These are phyloP conservation scores for Galleria mellonella DNA, from an alignment of 1,140 invertebrate species.

Conservation along the genomic window DNA sequence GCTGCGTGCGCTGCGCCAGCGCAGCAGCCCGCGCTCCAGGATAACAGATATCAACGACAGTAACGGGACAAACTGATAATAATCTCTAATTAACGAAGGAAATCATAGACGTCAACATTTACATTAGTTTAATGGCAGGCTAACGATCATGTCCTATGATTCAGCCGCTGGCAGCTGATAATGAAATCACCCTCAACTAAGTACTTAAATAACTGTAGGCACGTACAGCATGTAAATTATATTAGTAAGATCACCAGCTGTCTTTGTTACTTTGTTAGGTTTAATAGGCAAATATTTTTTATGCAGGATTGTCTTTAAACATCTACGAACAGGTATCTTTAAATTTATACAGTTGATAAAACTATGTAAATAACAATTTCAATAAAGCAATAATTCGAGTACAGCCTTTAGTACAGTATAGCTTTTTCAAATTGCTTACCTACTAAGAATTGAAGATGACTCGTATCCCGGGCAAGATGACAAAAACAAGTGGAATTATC, in stretches of 20 bases:
- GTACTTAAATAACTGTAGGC: background rate
- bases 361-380: no score
- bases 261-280: no score
- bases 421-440: no score
- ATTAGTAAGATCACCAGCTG: no score
- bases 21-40: constrained; percentile 37
- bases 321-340: no score
- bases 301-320: no score
- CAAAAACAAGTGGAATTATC: constrained; percentile 9
- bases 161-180: constrained; percentile 1
- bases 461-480: no score
- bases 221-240: background rate
- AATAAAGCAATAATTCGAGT: no score
- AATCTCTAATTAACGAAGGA: constrained; percentile 46
- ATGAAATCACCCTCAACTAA: background rate
- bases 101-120: constrained; percentile 26
- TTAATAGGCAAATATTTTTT: no score
- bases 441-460: no score
- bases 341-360: no score
- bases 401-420: no score
- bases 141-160: constrained; percentile 4
- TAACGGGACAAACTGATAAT: constrained; percentile 48
- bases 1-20: constrained; percentile 58
- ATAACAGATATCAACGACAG: constrained; percentile 46
- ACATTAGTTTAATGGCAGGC: constrained; percentile 3